Evolutionary conservation across 2,888 invertebrate genomes (phyloP).

Genomic region (Margaritifera margaritifera): DNA sequence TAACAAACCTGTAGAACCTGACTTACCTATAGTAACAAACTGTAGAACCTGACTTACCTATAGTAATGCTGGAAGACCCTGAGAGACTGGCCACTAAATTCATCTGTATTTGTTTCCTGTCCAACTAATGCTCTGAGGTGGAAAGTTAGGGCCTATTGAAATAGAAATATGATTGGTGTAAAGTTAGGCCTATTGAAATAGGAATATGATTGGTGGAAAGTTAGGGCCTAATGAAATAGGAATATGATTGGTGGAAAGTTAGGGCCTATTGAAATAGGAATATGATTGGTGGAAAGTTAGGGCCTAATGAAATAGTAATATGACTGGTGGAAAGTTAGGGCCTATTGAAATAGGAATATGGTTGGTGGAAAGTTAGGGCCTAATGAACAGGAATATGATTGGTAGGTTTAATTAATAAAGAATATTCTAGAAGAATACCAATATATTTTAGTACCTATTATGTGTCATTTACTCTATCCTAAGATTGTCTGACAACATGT

Average conservation of each 20-base stretch:
- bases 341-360: conserved; percentile 32
- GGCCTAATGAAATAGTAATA: conserved; percentile 34
- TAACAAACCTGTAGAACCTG: background rate
- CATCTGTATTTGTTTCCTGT: conserved; percentile 11
- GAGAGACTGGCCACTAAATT: conserved; percentile 22
- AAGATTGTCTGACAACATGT: too few relatives aligned
- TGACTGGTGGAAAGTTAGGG: conserved; percentile 42
- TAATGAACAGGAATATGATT: conserved; percentile 9
- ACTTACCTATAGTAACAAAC: background rate
- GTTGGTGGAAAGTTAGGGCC: conserved; percentile 45
- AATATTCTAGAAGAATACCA: background rate
- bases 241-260: conserved; percentile 11
- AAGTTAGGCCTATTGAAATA: too few relatives aligned
- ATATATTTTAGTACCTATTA: too few relatives aligned
- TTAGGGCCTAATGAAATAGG: too few relatives aligned
- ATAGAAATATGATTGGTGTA: background rate
- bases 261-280: conserved; percentile 37
- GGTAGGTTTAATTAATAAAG: background rate
- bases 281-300: conserved; percentile 41
- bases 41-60: conserved; percentile 24
- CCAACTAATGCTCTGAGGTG: conserved; percentile 33
- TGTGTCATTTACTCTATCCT: too few relatives aligned
- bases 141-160: conserved; percentile 41
- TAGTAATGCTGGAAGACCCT: conserved; percentile 41
- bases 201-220: background rate